Percentiles rank a stretch among this genome's conserved stretches.
Evolutionary conservation across 2,888 invertebrate genomes (phyloP).

Genomic region (Slavum lentiscoides): DNA sequence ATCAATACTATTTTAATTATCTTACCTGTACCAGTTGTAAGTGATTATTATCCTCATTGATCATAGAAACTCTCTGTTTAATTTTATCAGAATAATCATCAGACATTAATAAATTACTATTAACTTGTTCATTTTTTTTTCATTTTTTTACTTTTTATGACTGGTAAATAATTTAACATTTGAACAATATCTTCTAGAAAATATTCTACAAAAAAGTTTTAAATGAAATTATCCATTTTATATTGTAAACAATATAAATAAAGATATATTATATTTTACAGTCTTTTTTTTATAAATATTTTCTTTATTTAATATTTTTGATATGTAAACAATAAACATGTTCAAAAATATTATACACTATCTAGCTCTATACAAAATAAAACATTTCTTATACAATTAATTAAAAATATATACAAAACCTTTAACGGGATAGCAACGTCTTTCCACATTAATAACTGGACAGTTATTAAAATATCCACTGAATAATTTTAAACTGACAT

Average conservation of each 20-base stretch:
- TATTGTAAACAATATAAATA: no score
- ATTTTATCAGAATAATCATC: constrained; percentile 64
- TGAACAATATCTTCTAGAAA: constrained; percentile 93
- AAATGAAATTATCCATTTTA: not conserved
- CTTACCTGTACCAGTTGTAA: constrained; percentile 83
- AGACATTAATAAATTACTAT: constrained; percentile 71
- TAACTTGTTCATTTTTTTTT: constrained; percentile 66
- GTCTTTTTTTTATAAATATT: no score
- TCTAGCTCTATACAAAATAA: no score
- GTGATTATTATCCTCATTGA: constrained; percentile 89
- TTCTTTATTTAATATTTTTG: no score
- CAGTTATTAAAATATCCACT: constrained; percentile 38
- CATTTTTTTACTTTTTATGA: constrained; percentile 73
- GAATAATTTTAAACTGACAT: constrained; percentile 24
- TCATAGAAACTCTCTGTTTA: constrained; percentile 69
- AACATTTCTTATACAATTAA: not conserved
- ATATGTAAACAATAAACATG: no score
- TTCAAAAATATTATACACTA: no score
- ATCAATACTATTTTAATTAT: not conserved
- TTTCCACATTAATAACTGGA: constrained; percentile 66
- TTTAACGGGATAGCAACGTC: constrained; percentile 82
- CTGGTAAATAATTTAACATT: constrained; percentile 80
- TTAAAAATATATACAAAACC: constrained; percentile 58
- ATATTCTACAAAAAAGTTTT: constrained; percentile 66
- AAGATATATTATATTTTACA: no score